Evolutionary conservation across 2,797 vertebrate genomes (phyloP).

Genomic region (Sebastes itinus): DNA sequence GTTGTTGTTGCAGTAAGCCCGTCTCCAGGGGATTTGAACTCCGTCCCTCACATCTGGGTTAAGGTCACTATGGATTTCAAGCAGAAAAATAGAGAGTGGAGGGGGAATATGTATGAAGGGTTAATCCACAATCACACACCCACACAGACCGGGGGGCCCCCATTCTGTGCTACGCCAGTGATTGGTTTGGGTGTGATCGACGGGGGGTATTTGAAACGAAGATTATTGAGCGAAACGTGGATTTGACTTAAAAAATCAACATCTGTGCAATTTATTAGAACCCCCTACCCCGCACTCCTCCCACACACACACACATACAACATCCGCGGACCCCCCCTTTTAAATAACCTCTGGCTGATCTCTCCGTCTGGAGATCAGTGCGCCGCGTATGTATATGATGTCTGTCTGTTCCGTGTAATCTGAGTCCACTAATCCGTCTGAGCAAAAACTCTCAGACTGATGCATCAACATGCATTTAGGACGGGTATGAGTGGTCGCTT

Average conservation of each 20-base stretch:
- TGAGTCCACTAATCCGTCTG: slow-evolving; percentile 63
- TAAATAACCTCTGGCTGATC: slow-evolving; percentile 57
- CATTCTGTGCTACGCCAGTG: slow-evolving; percentile 38
- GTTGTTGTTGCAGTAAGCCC: slow-evolving; percentile 7
- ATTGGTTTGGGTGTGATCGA: slow-evolving; percentile 64
- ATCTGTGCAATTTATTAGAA: slow-evolving; percentile 71
- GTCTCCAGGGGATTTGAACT: slow-evolving; percentile 43
- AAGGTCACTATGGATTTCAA: slow-evolving; percentile 60
- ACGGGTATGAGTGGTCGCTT: not conserved
- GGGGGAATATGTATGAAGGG: not conserved
- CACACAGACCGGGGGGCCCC: not conserved
- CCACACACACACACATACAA: not conserved
- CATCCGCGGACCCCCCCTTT: not conserved
- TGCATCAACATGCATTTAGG: slow-evolving; percentile 23
- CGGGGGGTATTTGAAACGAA: slow-evolving; percentile 65
- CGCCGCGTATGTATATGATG: slow-evolving; percentile 30
- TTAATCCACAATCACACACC: slow-evolving; percentile 59
- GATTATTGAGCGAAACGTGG: slow-evolving; percentile 71
- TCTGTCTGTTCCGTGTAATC: slow-evolving; percentile 59
- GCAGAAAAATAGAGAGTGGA: slow-evolving; percentile 17
- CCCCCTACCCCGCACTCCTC: not conserved
- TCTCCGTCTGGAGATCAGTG: slow-evolving; percentile 39
- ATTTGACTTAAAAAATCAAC: slow-evolving; percentile 71
- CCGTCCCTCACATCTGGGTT: slow-evolving; percentile 50
- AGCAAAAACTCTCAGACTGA: slow-evolving; percentile 42